Base-by-base conservation (phyloP, 2,888 invertebrate genomes). In the Acrocyrtus sp. region DNA sequence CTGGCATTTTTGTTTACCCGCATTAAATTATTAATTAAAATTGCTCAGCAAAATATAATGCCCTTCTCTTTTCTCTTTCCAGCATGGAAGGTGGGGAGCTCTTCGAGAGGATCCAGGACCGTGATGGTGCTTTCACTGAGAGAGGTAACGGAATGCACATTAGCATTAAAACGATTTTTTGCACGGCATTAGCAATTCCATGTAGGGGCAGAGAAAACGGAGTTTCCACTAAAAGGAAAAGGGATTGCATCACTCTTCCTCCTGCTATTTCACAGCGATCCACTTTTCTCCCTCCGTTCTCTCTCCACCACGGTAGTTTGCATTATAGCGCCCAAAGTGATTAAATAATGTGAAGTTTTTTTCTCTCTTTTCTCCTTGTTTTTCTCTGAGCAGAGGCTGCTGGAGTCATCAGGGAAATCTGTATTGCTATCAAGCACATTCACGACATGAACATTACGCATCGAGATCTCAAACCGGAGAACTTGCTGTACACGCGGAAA, bases 61-160 rank as follows among this genome's bases (percentile, higher is more conserved):
- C n/a, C n/a, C n/a, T n/a, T n/a, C n/a, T n/a, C n/a, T 41, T 51
- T 48, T 63, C 19, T 63, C n/a, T 27, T 60, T 72, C 1, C 22
- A 77, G 92, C 82, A 98, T 99, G 98, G 95, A 95, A 84, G 98
- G 98, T 3, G 98, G 98, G 0, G 98, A 99, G 85, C 87, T 99
- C 72, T 99, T 99, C 86, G 93, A 94, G 84, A 89, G 97, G 83
- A 99, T 99, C 83, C 98, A 99, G 86, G 96, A 97, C 81, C 89
- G 94, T 80, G 95, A 96, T 81, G 93, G 94, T 3, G 96, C 98
- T 26, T 99, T 99, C 85, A 98, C 97, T 8, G 98, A 99, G 85
- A 87, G 98, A 86, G 90, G 91, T 90, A 83, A 81, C 82, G 51
- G n/a, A n/a, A n/a, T n/a, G n/a, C n/a, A n/a, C n/a, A n/a, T n/a